These are phyloP conservation scores for Sinohyriopsis cumingii DNA, from an alignment of 2,888 invertebrate species.

Conservation along the genomic window DNA sequence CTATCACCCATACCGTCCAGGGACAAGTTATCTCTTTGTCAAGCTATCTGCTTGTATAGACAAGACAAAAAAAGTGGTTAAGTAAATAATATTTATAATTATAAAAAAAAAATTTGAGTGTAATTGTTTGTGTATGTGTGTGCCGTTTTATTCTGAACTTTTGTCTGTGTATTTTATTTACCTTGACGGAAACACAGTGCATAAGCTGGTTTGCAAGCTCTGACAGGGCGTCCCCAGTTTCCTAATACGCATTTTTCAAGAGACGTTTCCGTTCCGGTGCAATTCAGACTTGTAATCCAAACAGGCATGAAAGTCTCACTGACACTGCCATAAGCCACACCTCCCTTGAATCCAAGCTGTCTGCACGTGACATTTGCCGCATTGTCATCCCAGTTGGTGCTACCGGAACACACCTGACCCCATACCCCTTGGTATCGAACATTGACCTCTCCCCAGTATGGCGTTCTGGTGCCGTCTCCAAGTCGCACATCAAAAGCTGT, in stretches of 20 bases:
- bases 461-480: slow-evolving; percentile 16
- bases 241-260: slow-evolving; percentile 46
- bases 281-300: slow-evolving; percentile 48
- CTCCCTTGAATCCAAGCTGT: slow-evolving; percentile 73
- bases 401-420: slow-evolving; percentile 49
- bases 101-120: not conserved
- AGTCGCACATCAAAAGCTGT: slow-evolving; percentile 43
- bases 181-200: slow-evolving; percentile 46
- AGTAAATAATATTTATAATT: not conserved
- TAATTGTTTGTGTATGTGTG: no score
- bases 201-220: slow-evolving; percentile 47
- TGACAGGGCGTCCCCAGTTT: slow-evolving; percentile 47
- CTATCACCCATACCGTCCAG: no score
- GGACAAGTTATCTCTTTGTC: no score
- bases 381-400: slow-evolving; percentile 49
- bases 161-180: slow-evolving; percentile 7
- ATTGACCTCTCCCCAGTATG: slow-evolving; percentile 49
- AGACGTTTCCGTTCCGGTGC: slow-evolving; percentile 51
- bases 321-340: slow-evolving; percentile 44
- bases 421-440: slow-evolving; percentile 44
- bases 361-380: slow-evolving; percentile 47
- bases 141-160: no score
- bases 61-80: not conserved
- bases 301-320: slow-evolving; percentile 44
- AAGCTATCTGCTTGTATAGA: no score